Evolutionary conservation across 30 jellyfish, hydroid and myxozoan genomes (phyloP).

Genomic region (Aurelia aurita): DNA sequence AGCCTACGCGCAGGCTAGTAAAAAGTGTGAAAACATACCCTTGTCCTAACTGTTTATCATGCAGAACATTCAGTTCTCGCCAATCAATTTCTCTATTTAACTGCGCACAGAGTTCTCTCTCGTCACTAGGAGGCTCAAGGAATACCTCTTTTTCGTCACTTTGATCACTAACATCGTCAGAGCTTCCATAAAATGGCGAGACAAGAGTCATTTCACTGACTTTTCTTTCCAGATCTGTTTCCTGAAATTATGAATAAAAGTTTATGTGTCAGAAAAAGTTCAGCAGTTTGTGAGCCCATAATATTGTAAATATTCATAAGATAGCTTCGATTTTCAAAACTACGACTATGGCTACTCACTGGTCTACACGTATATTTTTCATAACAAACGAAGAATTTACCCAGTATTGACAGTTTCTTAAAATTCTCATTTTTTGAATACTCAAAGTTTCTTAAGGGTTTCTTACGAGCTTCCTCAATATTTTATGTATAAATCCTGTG

Average conservation of each 20-base stretch:
- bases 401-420: too few species aligned
- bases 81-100: conserved; percentile 71
- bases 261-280: background rate
- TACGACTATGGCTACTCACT: too few species aligned
- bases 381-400: too few species aligned
- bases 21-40: conserved; percentile 36
- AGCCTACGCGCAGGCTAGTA: too few species aligned
- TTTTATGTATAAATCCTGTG: too few species aligned
- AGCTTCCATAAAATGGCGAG: conserved; percentile 90
- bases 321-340: too few species aligned
- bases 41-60: conserved; percentile 76
- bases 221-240: conserved; percentile 46
- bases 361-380: too few species aligned
- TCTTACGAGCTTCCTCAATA: too few species aligned
- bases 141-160: conserved; percentile 46
- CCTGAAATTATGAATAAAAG: conserved; percentile 14
- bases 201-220: conserved; percentile 57
- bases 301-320: too few species aligned
- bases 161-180: conserved; percentile 61
- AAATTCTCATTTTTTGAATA: too few species aligned
- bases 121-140: conserved; percentile 87
- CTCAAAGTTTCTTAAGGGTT: too few species aligned
- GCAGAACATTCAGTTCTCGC: conserved; percentile 45
- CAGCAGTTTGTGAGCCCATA: too few species aligned
- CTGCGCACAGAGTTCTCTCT: conserved; percentile 76